These are phyloP conservation scores for Eueides isabella DNA, from an alignment of 1,140 invertebrate genomes.

Conservation along the genomic window DNA sequence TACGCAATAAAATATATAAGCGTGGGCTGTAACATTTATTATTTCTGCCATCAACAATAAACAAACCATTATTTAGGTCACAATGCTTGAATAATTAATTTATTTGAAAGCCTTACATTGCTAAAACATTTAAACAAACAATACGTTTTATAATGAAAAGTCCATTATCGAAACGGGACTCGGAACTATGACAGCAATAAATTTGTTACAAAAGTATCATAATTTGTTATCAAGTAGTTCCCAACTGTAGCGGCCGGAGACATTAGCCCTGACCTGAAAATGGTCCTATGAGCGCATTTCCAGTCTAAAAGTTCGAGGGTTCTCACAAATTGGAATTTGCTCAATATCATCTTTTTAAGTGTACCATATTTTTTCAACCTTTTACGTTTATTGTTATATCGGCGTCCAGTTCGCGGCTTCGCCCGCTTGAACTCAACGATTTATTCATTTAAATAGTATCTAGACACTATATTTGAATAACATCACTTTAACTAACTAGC, in stretches of 20 bases:
- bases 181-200: neutral
- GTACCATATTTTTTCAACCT: neutral
- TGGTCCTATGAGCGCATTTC: constrained; percentile 21
- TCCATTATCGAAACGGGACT: neutral
- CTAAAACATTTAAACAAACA: neutral
- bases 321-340: constrained; percentile 26
- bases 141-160: neutral
- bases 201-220: constrained; percentile 17
- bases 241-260: constrained; percentile 18
- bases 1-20: no score
- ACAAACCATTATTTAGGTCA: no score
- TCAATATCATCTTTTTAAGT: constrained; percentile 27
- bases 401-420: no score
- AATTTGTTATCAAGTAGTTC: constrained; percentile 32
- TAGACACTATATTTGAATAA: no score
- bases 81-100: no score
- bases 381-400: neutral
- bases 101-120: neutral
- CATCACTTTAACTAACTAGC: no score
- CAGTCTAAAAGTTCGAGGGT: constrained; percentile 27
- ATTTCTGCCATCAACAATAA: no score
- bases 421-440: no score
- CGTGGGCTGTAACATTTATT: no score
- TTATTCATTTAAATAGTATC: no score
- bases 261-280: constrained; percentile 29